Base-by-base conservation (phyloP, 1,140 invertebrate species). In the Lithobius niger region DNA sequence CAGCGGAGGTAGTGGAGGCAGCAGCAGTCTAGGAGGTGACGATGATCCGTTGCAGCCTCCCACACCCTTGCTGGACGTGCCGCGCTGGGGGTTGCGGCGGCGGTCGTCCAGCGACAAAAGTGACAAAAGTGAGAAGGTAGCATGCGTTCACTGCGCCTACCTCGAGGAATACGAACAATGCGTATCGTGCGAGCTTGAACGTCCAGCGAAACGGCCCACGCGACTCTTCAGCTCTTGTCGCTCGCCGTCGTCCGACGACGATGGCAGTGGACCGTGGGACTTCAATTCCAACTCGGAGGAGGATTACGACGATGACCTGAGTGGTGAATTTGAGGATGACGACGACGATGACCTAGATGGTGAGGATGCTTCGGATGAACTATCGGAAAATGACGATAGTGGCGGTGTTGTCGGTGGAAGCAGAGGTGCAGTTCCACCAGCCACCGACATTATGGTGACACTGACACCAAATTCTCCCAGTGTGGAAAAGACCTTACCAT, bases 241-340 rank as follows among this genome's bases (percentile, higher is more conserved):
- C 73, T 75, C 21, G 15, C 27, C 70, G 71, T 71, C 66, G 28
- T 75, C 73, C 19, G 75, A 74, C 10, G 72, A 72, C 2, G 71
- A 66, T 0, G 76, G 76, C 40, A 76, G 77, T 27, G 75, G 76
- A 13, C 18, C 18, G 31, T 40, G n/a, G n/a, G n/a, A 10, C 31
- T 40, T 18, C 31, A 40, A 40, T 40, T 40, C 31, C 31, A 18
- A 40, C 10, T 40, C 31, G 31, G 31, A 40, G 18, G 31, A 40
- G 18, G n/a, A n/a, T n/a, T n/a, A n/a, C n/a, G n/a, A n/a, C n/a
- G n/a, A n/a, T n/a, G n/a, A n/a, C n/a, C n/a, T n/a, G n/a, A n/a
- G n/a, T n/a, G n/a, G n/a, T n/a, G n/a, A n/a, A n/a, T n/a, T n/a
- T n/a, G n/a, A n/a, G n/a, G n/a, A n/a, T n/a, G n/a, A n/a, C n/a